Evolutionary conservation across 2,797 vertebrate species (phyloP).

Genomic region (Alca torda): DNA sequence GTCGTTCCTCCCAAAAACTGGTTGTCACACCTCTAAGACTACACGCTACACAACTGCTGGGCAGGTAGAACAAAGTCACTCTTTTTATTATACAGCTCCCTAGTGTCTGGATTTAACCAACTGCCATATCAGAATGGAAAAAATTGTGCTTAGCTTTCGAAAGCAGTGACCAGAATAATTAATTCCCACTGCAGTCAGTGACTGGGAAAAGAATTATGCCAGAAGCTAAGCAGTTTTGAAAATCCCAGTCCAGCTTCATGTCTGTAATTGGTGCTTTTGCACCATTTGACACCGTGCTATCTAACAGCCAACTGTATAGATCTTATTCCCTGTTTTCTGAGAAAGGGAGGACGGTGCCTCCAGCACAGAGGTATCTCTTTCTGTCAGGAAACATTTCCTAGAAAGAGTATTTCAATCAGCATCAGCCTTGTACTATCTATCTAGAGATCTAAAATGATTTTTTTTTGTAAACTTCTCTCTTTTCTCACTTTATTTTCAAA

Average conservation of each 20-base stretch:
- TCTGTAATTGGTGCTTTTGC: neutral
- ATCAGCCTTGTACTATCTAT: neutral
- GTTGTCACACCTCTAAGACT: neutral
- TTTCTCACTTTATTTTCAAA: neutral
- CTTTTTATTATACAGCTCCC: neutral
- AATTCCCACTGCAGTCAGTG: neutral
- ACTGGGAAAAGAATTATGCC: slow-evolving; percentile 3
- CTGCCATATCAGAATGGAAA: neutral
- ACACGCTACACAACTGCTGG: neutral
- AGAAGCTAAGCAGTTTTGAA: slow-evolving; percentile 5
- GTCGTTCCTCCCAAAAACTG: neutral
- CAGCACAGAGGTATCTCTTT: neutral
- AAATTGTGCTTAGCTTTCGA: neutral
- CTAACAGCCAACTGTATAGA: neutral
- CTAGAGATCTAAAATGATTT: neutral
- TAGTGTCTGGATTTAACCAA: slow-evolving; percentile 2
- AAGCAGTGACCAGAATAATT: slow-evolving; percentile 27
- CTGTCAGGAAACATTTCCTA: slow-evolving; percentile 16
- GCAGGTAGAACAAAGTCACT: neutral
- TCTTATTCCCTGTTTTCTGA: neutral
- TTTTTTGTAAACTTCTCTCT: neutral
- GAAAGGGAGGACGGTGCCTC: neutral
- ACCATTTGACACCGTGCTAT: neutral
- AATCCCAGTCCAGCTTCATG: neutral
- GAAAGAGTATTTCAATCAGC: neutral